These are phyloP conservation scores for Hypotaenidia okinawae DNA, from an alignment of 2,797 vertebrate genomes.

Conservation along the genomic window DNA sequence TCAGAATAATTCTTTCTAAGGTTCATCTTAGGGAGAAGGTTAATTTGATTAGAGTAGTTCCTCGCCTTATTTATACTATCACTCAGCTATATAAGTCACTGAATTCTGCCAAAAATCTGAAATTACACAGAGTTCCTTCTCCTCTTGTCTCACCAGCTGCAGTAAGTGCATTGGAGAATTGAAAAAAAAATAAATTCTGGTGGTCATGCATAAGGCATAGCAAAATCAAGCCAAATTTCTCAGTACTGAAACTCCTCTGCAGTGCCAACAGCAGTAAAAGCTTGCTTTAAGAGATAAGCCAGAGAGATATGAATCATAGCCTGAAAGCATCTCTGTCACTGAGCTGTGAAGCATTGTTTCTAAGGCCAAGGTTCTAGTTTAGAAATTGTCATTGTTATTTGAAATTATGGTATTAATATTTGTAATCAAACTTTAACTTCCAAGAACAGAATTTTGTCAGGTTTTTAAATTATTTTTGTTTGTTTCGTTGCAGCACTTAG, in stretches of 20 bases:
- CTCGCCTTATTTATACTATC: not conserved
- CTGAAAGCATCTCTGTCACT: not conserved
- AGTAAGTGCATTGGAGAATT: not conserved
- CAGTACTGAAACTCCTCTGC: not conserved
- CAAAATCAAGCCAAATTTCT: not conserved
- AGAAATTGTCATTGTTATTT: not conserved
- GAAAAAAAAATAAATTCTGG: not conserved
- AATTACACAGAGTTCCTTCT: not conserved
- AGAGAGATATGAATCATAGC: not conserved
- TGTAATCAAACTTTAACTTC: not conserved
- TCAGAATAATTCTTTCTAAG: not conserved
- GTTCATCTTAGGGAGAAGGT: not conserved
- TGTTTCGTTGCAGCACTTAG: not conserved
- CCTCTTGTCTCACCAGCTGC: not conserved
- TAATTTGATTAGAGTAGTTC: not conserved
- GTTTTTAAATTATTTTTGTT: not conserved
- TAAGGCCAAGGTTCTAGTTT: not conserved
- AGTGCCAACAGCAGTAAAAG: not conserved
- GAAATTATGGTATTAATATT: not conserved
- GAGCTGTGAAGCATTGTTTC: not conserved
- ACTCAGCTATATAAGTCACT: not conserved
- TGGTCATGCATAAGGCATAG: not conserved
- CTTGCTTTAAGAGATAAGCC: not conserved
- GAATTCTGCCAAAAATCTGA: not conserved
- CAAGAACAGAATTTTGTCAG: not conserved